These are phyloP conservation scores for Pygocentrus nattereri DNA, from an alignment of 2,797 vertebrate genomes.

Conservation along the genomic window DNA sequence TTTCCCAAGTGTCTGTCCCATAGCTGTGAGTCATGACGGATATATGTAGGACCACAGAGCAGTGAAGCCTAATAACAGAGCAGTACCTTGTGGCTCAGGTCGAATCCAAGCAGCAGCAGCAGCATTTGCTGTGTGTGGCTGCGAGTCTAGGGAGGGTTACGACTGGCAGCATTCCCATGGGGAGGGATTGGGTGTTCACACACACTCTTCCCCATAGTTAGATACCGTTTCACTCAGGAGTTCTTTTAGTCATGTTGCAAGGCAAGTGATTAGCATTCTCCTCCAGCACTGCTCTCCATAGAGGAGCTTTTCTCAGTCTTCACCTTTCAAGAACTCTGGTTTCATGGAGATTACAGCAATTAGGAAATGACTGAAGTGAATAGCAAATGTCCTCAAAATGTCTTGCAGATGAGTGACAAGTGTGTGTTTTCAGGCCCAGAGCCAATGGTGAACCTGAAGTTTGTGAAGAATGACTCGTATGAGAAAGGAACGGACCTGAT, in stretches of 20 bases:
- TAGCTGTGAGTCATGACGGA: not conserved
- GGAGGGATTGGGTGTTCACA: not conserved
- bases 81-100: not conserved
- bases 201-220: not conserved
- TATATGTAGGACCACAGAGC: not conserved
- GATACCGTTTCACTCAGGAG: not conserved
- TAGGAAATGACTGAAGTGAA: not conserved
- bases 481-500: conserved; percentile 98
- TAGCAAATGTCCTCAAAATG: not conserved
- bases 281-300: not conserved
- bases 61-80: not conserved
- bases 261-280: not conserved
- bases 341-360: not conserved
- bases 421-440: conserved; percentile 78
- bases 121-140: not conserved
- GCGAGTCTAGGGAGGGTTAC: not conserved
- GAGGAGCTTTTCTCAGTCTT: not conserved
- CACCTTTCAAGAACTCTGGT: not conserved
- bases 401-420: not conserved
- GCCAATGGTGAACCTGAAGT: conserved; percentile 89
- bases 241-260: not conserved
- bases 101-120: too few relatives aligned
- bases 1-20: not conserved
- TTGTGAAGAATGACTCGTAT: conserved; percentile 94
- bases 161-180: not conserved